These are phyloP conservation scores for Gambelia wislizenii DNA, from an alignment of 2,797 vertebrate species.

Conservation along the genomic window DNA sequence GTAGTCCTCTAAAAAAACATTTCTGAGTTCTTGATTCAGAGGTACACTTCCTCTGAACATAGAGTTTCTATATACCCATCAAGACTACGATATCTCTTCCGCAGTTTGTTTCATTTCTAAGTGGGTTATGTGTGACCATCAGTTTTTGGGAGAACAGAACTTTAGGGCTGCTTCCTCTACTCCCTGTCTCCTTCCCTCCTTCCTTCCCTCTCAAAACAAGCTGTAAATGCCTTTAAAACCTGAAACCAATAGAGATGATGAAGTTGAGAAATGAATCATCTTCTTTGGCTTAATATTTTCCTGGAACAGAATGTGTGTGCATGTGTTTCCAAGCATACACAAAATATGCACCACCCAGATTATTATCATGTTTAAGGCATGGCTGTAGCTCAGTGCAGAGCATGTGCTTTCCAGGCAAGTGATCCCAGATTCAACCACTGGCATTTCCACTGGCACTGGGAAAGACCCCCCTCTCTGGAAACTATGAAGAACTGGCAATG, in stretches of 20 bases:
- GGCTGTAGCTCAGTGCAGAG: neutral
- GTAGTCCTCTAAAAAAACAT: too few species aligned
- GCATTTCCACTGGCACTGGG: neutral
- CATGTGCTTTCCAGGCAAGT: neutral
- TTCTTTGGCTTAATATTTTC: neutral
- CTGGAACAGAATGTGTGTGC: neutral
- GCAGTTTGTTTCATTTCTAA: neutral
- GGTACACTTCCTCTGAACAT: too few species aligned
- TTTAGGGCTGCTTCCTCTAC: too few species aligned
- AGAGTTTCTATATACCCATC: too few species aligned
- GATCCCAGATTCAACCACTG: too few species aligned
- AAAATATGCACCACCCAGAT: neutral
- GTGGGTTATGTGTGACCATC: neutral
- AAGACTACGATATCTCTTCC: too few species aligned
- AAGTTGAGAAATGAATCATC: neutral
- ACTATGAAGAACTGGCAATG: neutral
- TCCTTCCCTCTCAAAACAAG: neutral
- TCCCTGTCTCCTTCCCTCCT: too few species aligned
- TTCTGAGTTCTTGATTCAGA: too few species aligned
- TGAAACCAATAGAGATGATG: neutral
- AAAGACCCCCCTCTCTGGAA: neutral
- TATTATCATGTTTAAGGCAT: neutral
- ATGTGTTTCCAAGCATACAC: neutral
- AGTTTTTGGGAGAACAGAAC: too few species aligned
- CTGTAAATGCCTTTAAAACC: neutral